phyloP scores from a whole-genome alignment of 2,797 vertebrate species.

The Florisuga fusca region DNA sequence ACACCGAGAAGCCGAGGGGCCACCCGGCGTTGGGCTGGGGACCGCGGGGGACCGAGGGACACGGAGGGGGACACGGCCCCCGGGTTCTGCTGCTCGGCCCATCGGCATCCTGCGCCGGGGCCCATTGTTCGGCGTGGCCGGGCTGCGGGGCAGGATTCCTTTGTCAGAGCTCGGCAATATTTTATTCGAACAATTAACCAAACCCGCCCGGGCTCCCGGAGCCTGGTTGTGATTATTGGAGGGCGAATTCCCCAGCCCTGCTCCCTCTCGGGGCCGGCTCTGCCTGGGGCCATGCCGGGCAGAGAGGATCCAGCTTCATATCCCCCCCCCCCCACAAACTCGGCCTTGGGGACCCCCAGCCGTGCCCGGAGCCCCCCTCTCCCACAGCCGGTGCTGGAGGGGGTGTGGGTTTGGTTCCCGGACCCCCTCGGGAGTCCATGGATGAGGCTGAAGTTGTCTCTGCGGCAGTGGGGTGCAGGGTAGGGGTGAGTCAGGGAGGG shows the following conservation, averaged over 20 bases:
- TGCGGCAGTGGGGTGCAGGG: background rate
- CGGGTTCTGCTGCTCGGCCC: background rate
- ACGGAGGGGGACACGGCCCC: background rate
- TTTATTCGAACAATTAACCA: conserved; percentile 70
- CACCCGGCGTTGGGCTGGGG: background rate
- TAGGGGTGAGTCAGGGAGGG: conserved; percentile 22
- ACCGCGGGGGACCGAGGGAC: background rate
- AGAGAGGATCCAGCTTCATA: background rate
- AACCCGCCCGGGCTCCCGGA: conserved; percentile 33
- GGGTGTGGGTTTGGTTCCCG: background rate
- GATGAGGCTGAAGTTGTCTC: background rate
- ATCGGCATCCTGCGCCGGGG: conserved; percentile 2
- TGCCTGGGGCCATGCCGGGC: background rate
- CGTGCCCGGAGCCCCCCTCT: background rate
- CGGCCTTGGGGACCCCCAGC: background rate
- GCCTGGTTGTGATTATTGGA: conserved; percentile 73
- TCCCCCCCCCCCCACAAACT: background rate
- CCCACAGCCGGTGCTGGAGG: background rate
- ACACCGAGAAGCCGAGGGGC: background rate
- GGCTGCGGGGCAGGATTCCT: conserved; percentile 56
- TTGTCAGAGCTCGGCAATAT: conserved; percentile 53
- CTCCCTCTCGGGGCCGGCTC: conserved; percentile 18
- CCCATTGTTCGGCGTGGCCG: conserved; percentile 37
- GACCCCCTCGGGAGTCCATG: background rate
- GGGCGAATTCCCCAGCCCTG: conserved; percentile 33